Evolutionary conservation across 30 jellyfish, hydroid and myxozoan genomes (phyloP), one percentile per base, ranked within the genome.

Genomic region (Hydractinia symbiolongicarpus): DNA sequence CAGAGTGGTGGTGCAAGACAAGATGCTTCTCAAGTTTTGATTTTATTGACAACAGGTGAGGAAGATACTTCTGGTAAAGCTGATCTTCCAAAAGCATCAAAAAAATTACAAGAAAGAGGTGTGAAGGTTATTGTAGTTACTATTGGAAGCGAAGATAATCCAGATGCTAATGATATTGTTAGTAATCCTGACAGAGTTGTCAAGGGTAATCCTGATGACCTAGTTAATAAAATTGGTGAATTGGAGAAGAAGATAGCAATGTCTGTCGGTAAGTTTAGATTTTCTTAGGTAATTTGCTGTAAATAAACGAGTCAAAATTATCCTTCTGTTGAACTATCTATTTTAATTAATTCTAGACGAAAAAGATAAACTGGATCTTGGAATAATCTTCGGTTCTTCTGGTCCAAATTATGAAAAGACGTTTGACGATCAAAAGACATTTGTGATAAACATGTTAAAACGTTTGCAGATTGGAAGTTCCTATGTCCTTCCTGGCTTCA

Each of bases 1-100:
- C 52, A 16, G 52, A 64, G 86, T 4, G 82, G 77, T 7, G 88
- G 83, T 5, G 72, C 68, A 5, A 66, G 93, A 78, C 52, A 77
- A 1, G 83, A 55, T 52, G 85, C 88, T 5, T 69, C 81, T 54
- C 80, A 68, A 72, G 86, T 84, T 13, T 54, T 89, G 10, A 79
- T 89, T 49, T 71, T 89, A 44, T 55, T 89, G 76, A 84, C 93
- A 76, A 89, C 91, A 9, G 96, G 96, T 14, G 73, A 84, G 78
- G 77, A 76, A 67, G 68, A 83, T 68, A 86, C 79, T 9, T 88
- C 72, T 61, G 88, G 82, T 0, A 73, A 83, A 16, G 88, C 88
- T 53, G 87, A 80, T 10, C 72, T 89, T 53, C 86, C 90, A 53
- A 75, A 78, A 54, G 91, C 67, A 0, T 90, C 94, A 6, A 86